These are phyloP conservation scores for Nemotelus nigrinus DNA, from an alignment of 2,888 invertebrate species.

Conservation along the genomic window DNA sequence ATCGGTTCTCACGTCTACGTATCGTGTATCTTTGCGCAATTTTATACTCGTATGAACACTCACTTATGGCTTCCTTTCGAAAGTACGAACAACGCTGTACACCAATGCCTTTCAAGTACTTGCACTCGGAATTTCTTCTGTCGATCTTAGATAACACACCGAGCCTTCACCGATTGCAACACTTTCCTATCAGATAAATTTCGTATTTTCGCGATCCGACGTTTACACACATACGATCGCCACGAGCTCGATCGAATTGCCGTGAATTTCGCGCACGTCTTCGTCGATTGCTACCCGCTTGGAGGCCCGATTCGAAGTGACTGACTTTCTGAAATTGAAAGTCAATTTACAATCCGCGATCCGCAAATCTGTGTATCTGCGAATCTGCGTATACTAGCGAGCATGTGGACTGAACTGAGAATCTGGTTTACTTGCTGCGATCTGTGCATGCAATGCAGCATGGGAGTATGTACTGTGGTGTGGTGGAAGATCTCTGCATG, in stretches of 20 bases:
- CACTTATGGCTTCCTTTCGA: background rate
- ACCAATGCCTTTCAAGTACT: background rate
- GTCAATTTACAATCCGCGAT: slow-evolving; percentile 38
- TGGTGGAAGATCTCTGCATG: too few species aligned
- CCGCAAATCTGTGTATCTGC: slow-evolving; percentile 20
- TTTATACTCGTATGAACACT: background rate
- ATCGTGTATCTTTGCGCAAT: background rate
- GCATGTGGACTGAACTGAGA: too few species aligned
- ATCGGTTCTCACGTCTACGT: slow-evolving; percentile 13
- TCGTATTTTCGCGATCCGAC: slow-evolving; percentile 5
- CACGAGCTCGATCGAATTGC: slow-evolving; percentile 23
- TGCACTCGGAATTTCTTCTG: background rate
- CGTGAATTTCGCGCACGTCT: slow-evolving; percentile 33
- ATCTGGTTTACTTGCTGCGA: too few species aligned
- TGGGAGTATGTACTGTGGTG: too few species aligned
- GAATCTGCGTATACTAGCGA: too few species aligned
- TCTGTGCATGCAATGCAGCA: too few species aligned
- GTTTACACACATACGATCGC: slow-evolving; percentile 14
- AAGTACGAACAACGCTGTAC: background rate
- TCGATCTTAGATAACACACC: slow-evolving; percentile 15
- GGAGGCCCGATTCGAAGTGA: slow-evolving; percentile 28
- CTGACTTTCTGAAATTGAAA: slow-evolving; percentile 43
- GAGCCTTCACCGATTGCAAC: slow-evolving; percentile 14
- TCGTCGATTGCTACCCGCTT: slow-evolving; percentile 20
- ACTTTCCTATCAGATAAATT: slow-evolving; percentile 24